A percentile compares a stretch with the other conserved stretches of the same genome.
Evolutionary conservation across 2,888 invertebrate species (phyloP).

Genomic region (Platycheirus albimanus): DNA sequence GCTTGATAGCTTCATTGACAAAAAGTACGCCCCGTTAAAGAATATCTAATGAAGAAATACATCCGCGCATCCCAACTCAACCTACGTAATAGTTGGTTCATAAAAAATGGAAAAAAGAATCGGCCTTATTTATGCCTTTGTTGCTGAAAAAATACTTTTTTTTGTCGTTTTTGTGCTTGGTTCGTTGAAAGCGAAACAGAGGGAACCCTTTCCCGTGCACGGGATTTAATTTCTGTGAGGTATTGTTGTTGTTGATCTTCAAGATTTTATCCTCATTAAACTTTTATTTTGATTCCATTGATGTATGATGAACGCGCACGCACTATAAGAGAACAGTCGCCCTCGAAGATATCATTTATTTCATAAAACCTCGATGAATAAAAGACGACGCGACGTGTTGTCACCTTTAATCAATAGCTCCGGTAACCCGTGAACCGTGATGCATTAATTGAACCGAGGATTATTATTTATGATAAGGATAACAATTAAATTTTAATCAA

Average conservation of each 20-base stretch:
- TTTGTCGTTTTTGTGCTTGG: not conserved
- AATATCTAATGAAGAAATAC: not conserved
- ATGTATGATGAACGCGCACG: constrained; percentile 56
- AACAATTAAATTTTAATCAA: no score
- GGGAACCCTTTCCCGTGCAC: constrained; percentile 45
- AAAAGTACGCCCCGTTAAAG: not conserved
- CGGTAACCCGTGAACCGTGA: constrained; percentile 13
- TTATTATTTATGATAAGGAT: no score
- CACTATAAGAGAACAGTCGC: constrained; percentile 25
- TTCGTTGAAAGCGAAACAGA: not conserved
- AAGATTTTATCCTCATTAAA: constrained; percentile 53
- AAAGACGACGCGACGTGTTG: constrained; percentile 11
- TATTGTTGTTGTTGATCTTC: constrained; percentile 45
- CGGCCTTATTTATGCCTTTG: no score
- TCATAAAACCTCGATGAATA: not conserved
- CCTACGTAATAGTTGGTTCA: no score
- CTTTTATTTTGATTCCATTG: constrained; percentile 63
- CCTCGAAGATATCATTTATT: not conserved
- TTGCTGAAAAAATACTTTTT: no score
- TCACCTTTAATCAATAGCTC: constrained; percentile 18
- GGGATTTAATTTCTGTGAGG: constrained; percentile 57
- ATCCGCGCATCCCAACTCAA: no score
- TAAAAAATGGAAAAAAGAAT: no score
- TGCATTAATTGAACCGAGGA: not conserved
- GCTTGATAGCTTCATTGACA: constrained; percentile 48